Conservation (phyloP, 1,140 invertebrate genomes). For the Pseudobourletiella spinata region DNA sequence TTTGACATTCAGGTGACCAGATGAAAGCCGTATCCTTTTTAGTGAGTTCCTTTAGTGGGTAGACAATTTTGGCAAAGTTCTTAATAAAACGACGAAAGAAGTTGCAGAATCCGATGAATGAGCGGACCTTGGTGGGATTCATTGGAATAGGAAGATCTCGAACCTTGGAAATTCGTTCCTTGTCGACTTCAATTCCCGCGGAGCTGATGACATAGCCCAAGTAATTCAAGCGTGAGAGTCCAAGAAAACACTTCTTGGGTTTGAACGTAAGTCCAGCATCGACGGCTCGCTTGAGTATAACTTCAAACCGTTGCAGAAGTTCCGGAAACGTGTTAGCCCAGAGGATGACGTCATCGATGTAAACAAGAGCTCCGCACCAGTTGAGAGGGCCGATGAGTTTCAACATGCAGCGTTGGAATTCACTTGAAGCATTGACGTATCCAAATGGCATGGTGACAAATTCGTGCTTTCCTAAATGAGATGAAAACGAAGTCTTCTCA, state of each 20-base stretch:
- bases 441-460: not conserved
- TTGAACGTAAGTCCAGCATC: not conserved
- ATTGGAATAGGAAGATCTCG: not conserved
- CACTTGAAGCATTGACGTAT: not conserved
- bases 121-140: not conserved
- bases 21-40: not conserved
- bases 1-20: no score
- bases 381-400: not conserved
- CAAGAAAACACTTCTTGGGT: not conserved
- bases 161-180: not conserved
- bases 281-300: not conserved
- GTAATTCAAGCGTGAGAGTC: not conserved
- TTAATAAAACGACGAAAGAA: not conserved
- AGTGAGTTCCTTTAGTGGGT: not conserved
- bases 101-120: not conserved
- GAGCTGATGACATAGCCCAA: not conserved
- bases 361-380: not conserved
- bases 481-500: not conserved
- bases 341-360: not conserved
- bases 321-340: not conserved
- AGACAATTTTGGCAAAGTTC: not conserved
- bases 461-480: not conserved
- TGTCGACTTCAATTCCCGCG: not conserved
- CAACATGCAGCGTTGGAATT: not conserved
- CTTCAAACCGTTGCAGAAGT: not conserved